Evolutionary conservation across 2,888 invertebrate species (phyloP), one percentile per base, ranked within the genome.

Genomic region (Cataglyphis rosenhaueri): DNA sequence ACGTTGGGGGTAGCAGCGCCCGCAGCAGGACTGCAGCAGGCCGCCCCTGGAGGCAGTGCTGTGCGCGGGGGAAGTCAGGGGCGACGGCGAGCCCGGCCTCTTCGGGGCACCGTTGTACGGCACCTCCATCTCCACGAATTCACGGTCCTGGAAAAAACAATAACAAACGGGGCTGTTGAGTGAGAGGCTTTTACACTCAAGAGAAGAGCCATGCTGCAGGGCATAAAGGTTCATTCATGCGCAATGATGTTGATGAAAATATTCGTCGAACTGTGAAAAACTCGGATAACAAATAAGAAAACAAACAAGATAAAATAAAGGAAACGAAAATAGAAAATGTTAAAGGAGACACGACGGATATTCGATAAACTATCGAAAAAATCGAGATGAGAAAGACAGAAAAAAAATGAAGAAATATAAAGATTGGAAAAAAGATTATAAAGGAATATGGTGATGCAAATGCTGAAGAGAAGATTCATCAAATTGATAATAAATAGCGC

Each of bases 101-200:
- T 98, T 98, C 73, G 98, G 98, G 90, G 98, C 98, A 25, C 98
- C 98, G 95, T 99, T 99, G 95, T 96, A 98, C 32, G 98, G 98
- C 93, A 98, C 97, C 94, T 99, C 99, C 96, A 99, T 96, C 95
- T 99, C 99, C 90, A 99, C 98, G 95, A 99, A 99, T 95, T 99
- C 99, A 82, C 99, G 97, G 95, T 99, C 99, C 98, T 98, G 96
- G 1, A 89, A 88, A 84, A 83, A 55, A 79, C 3, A 18, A 65
- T 74, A 70, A 78, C 48, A 81, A 21, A 81, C 44, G 15, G n/a
- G 3, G 15, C 44, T 48, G 44, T 81, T 78, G 29, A 32, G 32
- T 10, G 21, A 35, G 25, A 32, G 9, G 6, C 8, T 18, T 79
- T 18, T 21, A 18, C 41, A 48, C 62, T 38, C 10, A 10, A 78